Conservation (phyloP, 2,888 invertebrate species). For the Microdon myrmicae region DNA sequence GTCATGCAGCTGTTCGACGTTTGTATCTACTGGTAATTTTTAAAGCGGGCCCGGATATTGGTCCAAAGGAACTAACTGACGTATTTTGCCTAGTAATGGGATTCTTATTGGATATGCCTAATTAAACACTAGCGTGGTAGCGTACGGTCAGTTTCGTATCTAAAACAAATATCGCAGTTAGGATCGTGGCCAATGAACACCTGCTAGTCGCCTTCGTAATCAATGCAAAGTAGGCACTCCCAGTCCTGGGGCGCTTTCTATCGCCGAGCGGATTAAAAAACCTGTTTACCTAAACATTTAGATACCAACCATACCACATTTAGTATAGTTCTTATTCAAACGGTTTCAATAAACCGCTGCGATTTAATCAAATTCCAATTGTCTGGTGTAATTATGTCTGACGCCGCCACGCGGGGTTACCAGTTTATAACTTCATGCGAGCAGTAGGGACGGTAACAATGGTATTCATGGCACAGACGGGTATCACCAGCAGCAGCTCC, state of each 20-base stretch:
- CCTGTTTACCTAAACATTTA: conserved; percentile 22
- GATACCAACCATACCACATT: conserved; percentile 8
- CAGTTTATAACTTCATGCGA: conserved; percentile 41
- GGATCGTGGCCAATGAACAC: no score
- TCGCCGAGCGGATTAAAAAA: conserved; percentile 8
- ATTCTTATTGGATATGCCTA: no score
- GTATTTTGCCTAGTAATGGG: no score
- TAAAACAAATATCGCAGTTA: no score
- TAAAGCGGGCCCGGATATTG: no score
- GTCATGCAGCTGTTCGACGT: no score
- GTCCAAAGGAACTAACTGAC: no score
- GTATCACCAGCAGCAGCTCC: conserved; percentile 6
- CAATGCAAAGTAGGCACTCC: conserved; percentile 12
- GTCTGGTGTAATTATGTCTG: conserved; percentile 41
- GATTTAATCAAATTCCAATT: conserved; percentile 38
- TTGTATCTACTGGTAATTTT: no score
- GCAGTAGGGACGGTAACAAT: no score
- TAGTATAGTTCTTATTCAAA: background rate
- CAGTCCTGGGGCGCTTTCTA: conserved; percentile 12
- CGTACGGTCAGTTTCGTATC: no score
- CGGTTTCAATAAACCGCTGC: conserved; percentile 44
- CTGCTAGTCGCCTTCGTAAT: conserved; percentile 9
- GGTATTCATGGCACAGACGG: conserved; percentile 8
- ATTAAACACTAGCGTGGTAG: no score
- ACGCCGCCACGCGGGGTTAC: conserved; percentile 2